Base-by-base conservation (phyloP, 2,113 vertebrate genomes). In the Anolis carolinensis region DNA sequence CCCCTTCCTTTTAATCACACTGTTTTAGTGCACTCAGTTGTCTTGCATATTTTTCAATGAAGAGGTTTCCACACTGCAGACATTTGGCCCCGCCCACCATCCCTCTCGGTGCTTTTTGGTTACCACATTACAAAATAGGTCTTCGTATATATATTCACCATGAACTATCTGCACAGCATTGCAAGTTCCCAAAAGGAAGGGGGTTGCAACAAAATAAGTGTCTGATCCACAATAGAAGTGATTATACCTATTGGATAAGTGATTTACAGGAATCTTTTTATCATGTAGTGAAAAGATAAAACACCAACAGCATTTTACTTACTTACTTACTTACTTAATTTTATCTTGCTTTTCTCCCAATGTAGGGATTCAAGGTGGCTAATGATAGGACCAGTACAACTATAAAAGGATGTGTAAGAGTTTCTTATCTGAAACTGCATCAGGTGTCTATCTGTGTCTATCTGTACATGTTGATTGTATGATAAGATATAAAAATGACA, bases 401-500 rank as follows among this genome's bases (percentile, higher is more conserved):
- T 32, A 14, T 10, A 25, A 74, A n/a, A 63, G 18, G 4, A 20
- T 63, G 36, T 32, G 16, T 20, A 39, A 73, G 52, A 39, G 13
- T 62, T 72, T 59, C 71, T 44, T 62, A 44, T 75, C 34, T 59
- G 55, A 59, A 59, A 59, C 55, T 83, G 70, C 11, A 59, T 59
- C 50, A 62, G 9, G 0, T 74, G 34, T 72, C 32, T 72, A 14
- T 20, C 32, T 44, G 4, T 63, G 10, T 72, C 3, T 65, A 27
- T 70, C 8, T 25, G 2, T 27, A 30, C 44, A 63, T n/a, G 65
- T 36, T 55, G 79, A 23, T 62, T 72, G 23, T 30, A 36, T 73
- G n/a, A 63, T 70, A 88, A 50, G 52, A 83, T 84, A 79, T 77
- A 36, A 72, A 73, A 13, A 87, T 63, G 81, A 44, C 30, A 32